Evolutionary conservation across 2,888 invertebrate species (phyloP), one percentile per base, ranked within the genome.

Genomic region (Hedya salicella): DNA sequence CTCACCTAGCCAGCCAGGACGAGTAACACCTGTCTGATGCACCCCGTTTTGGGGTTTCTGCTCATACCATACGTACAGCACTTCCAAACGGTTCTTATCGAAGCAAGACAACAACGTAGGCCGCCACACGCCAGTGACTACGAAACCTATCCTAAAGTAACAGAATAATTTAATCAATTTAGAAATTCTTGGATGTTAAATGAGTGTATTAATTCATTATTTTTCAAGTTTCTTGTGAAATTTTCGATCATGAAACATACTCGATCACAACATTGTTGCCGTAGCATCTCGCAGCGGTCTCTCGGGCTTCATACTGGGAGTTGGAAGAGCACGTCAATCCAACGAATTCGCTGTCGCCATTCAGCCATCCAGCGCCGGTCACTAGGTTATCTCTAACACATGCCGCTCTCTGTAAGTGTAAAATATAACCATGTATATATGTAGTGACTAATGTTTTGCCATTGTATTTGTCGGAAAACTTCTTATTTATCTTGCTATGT

Each of bases 51-150:
- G 80, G 0, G 87, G 77, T 14, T 86, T 87, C 69, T 94, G 85
- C 44, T 89, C 86, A 64, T 89, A 91, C 79, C 90, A 88, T 0
- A 93, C 91, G 71, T 94, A 94, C 6, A 94, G 72, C 0, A 94
- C 91, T 70, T 90, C 91, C 61, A 93, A 80, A 0, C 87, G 81
- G 3, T 72, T 78, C 44, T 87, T 83, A 76, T 94, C 91, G 72
- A 93, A 94, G 78, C 95, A 95, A 0, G 94, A 86, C 72, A 85
- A 88, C 70, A 92, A 92, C 5, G 88, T 75, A 17, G 87, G 83
- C 68, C 93, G 81, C 78, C 94, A 94, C 3, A 83, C 79, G 16
- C 81, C 80, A 66, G 86, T 80, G 0, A 93, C 85, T 19, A 79
- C 76, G 76, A 93, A 94, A 1, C 94, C 94, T 39, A 94, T 86